phyloP scores from a whole-genome alignment of 2,888 invertebrate species.

The Caenorhabditis wallacei region DNA sequence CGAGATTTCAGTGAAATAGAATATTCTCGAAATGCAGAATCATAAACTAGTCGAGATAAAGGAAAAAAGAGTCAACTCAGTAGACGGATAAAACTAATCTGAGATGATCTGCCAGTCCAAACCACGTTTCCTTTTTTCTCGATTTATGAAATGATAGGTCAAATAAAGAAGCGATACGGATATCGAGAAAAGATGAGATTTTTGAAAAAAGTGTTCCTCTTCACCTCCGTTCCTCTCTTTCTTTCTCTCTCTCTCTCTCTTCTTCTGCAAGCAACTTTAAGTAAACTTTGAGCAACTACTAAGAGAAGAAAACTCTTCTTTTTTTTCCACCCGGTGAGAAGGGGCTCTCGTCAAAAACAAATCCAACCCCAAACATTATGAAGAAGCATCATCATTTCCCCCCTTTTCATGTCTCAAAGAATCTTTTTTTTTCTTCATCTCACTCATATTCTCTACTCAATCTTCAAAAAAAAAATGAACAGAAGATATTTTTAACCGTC shows the following conservation, averaged over 20 bases:
- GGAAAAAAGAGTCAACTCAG: too few relatives aligned
- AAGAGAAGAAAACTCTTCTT: conserved; percentile 4
- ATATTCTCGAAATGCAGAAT: too few relatives aligned
- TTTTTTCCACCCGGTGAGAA: neutral
- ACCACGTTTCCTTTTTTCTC: too few relatives aligned
- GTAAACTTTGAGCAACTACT: conserved; percentile 37
- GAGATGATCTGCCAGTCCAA: too few relatives aligned
- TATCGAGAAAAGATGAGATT: too few relatives aligned
- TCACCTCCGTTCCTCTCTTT: neutral
- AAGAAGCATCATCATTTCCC: conserved; percentile 14
- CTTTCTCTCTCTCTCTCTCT: neutral
- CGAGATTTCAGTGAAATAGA: too few relatives aligned
- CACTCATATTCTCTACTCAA: conserved; percentile 1
- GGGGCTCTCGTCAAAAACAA: conserved; percentile 15
- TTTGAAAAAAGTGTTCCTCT: neutral
- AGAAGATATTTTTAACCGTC: conserved; percentile 5
- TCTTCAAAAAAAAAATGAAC: neutral
- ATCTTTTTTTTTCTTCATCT: conserved; percentile 6
- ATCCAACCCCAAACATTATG: conserved; percentile 37
- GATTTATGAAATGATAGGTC: too few relatives aligned
- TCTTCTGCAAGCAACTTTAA: neutral
- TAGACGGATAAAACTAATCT: too few relatives aligned
- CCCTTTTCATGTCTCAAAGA: conserved; percentile 3
- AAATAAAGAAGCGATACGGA: too few relatives aligned
- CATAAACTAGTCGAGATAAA: too few relatives aligned